Evolutionary conservation across 2,113 vertebrate species (phyloP), one percentile per base, ranked within the genome.

Genomic region (Serranochromis macrocephalus): DNA sequence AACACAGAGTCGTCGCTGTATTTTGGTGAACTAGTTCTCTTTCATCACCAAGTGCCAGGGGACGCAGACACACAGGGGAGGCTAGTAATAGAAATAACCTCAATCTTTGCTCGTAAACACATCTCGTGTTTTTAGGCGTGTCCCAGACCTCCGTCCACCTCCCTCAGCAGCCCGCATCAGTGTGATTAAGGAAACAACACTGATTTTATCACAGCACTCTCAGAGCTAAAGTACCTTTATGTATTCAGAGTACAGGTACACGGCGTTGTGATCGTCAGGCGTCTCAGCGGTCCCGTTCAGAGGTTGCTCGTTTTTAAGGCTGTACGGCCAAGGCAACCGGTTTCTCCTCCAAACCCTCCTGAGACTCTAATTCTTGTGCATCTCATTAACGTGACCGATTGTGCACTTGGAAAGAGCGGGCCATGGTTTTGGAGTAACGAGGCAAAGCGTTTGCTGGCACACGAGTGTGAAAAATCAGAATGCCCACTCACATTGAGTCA

Each of bases 341-440:
- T 90, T 86, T 89, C 68, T 87, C 85, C 42, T 84, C 42, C 63
- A 82, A 85, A 55, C 33, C 83, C 87, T 58, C 79, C 73, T 1
- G 83, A 90, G 91, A 91, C 71, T 84, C 83, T 88, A 87, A 91
- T 93, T 94, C 89, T 85, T 81, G 86, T 90, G 89, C 92, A 91
- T 94, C 92, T 94, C 93, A 92, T 95, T 93, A 94, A 93, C 80
- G 85, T 87, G 89, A 94, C 85, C 83, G 51, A 93, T 93, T 91
- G 93, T 75, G 79, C 57, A 87, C 92, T 90, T 66, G 90, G 91
- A 89, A 17, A 51, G 87, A 85, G 85, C 47, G 75, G 81, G 89
- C 82, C 58, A 16, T 36, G 21, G 73, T 81, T 63, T 47, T 53
- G 82, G 91, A 85, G 90, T 87, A 89, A 84, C 45, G 51, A 19